phyloP scores from a whole-genome alignment of 30 jellyfish, hydroid and myxozoan species.

The Hydractinia symbiolongicarpus region DNA sequence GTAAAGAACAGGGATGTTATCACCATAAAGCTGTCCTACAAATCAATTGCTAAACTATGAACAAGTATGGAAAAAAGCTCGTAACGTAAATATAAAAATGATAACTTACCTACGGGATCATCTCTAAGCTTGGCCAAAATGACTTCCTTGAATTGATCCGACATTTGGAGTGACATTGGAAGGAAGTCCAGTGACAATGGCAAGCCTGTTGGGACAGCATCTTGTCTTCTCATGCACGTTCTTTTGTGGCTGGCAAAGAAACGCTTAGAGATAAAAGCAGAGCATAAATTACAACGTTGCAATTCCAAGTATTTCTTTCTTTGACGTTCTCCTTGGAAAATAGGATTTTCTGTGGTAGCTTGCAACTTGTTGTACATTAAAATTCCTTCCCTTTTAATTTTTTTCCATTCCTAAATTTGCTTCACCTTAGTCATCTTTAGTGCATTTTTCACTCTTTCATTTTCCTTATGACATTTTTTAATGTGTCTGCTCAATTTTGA shows the following conservation, averaged over 20 bases:
- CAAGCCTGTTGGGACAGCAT: neutral
- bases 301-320: constrained; percentile 5
- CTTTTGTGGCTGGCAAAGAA: constrained; percentile 13
- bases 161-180: neutral
- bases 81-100: too few relatives aligned
- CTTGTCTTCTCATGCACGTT: neutral
- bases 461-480: constrained; percentile 1
- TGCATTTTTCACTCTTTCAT: constrained; percentile 8
- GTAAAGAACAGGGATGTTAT: too few relatives aligned
- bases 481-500: constrained; percentile 14
- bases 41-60: too few relatives aligned
- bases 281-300: neutral
- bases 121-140: constrained; percentile 1
- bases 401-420: neutral
- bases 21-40: too few relatives aligned
- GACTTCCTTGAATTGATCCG: neutral
- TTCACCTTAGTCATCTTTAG: neutral
- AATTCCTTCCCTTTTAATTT: constrained; percentile 15
- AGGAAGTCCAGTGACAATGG: constrained; percentile 2
- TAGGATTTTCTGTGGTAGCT: constrained; percentile 1
- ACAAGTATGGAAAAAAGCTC: too few relatives aligned
- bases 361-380: neutral
- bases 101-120: constrained; percentile 7
- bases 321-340: constrained; percentile 1
- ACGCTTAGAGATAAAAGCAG: constrained; percentile 8